phyloP scores from a whole-genome alignment of 2,797 vertebrate species.

The Peromyscus aztecus region DNA sequence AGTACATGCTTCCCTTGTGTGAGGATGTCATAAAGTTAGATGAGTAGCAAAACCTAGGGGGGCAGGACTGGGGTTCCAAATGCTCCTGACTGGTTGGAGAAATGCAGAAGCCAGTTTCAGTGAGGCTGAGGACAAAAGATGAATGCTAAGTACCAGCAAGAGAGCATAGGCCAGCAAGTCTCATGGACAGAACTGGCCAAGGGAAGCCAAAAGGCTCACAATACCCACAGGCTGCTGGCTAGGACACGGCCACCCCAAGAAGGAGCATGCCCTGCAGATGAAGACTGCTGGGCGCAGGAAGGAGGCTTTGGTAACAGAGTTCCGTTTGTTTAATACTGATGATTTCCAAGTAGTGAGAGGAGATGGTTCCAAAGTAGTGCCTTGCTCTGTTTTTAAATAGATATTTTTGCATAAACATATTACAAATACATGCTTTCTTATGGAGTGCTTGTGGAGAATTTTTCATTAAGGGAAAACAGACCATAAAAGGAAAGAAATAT shows the following conservation, averaged over 20 bases:
- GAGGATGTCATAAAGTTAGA: constrained; percentile 39
- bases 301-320: background rate
- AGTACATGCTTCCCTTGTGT: background rate
- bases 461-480: background rate
- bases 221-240: background rate
- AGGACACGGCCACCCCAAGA: rapidly evolving
- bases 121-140: background rate
- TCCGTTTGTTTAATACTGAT: background rate
- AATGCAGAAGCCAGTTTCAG: background rate
- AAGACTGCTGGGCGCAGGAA: background rate
- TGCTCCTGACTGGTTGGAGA: constrained; percentile 26
- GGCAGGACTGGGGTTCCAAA: background rate
- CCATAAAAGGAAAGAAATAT: background rate
- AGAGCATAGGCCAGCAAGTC: background rate
- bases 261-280: background rate
- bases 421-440: background rate
- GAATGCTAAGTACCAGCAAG: background rate
- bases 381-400: background rate
- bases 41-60: background rate
- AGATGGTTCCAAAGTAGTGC: background rate
- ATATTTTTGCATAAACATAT: background rate
- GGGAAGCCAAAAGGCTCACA: background rate
- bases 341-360: background rate
- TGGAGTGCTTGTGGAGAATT: background rate
- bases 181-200: background rate